These are phyloP conservation scores for Trichoplusia ni DNA, from an alignment of 1,140 invertebrate genomes.

Conservation along the genomic window DNA sequence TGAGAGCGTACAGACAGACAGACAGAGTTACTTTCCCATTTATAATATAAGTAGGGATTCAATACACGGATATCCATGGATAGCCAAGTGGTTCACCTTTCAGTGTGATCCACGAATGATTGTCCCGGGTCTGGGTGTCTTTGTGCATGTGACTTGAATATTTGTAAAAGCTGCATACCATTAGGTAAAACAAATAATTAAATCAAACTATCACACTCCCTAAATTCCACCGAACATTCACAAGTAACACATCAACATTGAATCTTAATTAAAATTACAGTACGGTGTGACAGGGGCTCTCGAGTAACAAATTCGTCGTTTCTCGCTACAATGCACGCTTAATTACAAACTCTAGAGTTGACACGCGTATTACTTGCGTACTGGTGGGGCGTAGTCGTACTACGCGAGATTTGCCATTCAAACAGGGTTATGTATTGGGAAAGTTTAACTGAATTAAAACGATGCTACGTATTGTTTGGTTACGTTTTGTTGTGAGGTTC, in stretches of 20 bases:
- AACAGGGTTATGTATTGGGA: constrained; percentile 1
- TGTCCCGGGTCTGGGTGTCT: too few species aligned
- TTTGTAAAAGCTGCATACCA: too few species aligned
- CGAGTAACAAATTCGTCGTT: constrained; percentile 33
- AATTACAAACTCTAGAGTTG: constrained; percentile 43
- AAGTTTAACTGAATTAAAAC: constrained; percentile 15
- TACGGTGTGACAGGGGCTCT: constrained; percentile 16
- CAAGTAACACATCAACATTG: neutral
- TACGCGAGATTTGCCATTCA: constrained; percentile 16
- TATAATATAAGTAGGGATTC: too few species aligned
- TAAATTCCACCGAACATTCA: too few species aligned
- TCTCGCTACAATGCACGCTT: constrained; percentile 40
- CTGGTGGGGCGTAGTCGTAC: constrained; percentile 1
- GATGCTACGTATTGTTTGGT: neutral
- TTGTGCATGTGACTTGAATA: too few species aligned
- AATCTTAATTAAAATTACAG: neutral
- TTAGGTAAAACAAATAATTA: too few species aligned
- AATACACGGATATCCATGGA: too few species aligned
- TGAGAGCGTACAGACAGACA: too few species aligned
- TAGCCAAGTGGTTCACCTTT: too few species aligned
- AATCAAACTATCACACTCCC: too few species aligned
- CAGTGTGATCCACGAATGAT: too few species aligned
- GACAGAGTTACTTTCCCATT: too few species aligned
- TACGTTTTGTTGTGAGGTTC: neutral
- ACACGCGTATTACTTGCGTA: constrained; percentile 26